phyloP scores from a whole-genome alignment of 2,888 invertebrate genomes.

The Drosophila vallismaia region DNA sequence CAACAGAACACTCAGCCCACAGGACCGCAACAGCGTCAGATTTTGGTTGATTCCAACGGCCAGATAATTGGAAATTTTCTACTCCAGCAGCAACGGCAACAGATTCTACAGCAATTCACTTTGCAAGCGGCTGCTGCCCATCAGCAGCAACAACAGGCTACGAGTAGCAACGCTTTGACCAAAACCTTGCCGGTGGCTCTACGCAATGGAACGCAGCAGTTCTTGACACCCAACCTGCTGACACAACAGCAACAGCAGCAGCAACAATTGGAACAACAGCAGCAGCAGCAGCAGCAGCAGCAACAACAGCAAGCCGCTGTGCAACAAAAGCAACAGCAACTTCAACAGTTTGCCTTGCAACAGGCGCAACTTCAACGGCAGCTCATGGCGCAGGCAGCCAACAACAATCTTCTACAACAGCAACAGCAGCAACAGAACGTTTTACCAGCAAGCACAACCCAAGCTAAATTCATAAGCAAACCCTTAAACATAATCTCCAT shows the following conservation, averaged over 20 bases:
- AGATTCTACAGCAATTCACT: conserved; percentile 61
- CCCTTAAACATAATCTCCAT: conserved; percentile 82
- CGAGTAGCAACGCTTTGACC: conserved; percentile 61
- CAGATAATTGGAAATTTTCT: conserved; percentile 82
- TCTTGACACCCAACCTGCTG: conserved; percentile 60
- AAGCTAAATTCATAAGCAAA: conserved; percentile 80
- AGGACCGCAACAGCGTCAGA: conserved; percentile 68
- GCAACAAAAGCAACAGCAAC: conserved; percentile 67
- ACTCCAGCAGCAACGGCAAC: conserved; percentile 72
- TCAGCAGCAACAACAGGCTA: conserved; percentile 63
- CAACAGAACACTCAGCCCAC: conserved; percentile 43
- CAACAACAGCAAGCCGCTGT: conserved; percentile 66
- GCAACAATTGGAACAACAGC: conserved; percentile 60
- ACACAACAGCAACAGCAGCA: conserved; percentile 67
- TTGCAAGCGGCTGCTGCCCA: conserved; percentile 63
- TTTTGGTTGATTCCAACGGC: conserved; percentile 82
- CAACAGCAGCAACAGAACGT: conserved; percentile 58
- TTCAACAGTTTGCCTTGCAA: conserved; percentile 78
- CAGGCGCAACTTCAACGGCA: conserved; percentile 74
- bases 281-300: conserved; percentile 65
- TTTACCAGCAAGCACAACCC: conserved; percentile 47
- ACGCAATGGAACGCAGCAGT: conserved; percentile 76
- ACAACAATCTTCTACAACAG: conserved; percentile 67
- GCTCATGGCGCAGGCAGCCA: conserved; percentile 68
- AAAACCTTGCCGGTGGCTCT: conserved; percentile 70